These are phyloP conservation scores for Synergus umbraculus DNA, from an alignment of 2,888 invertebrate genomes.

Conservation along the genomic window DNA sequence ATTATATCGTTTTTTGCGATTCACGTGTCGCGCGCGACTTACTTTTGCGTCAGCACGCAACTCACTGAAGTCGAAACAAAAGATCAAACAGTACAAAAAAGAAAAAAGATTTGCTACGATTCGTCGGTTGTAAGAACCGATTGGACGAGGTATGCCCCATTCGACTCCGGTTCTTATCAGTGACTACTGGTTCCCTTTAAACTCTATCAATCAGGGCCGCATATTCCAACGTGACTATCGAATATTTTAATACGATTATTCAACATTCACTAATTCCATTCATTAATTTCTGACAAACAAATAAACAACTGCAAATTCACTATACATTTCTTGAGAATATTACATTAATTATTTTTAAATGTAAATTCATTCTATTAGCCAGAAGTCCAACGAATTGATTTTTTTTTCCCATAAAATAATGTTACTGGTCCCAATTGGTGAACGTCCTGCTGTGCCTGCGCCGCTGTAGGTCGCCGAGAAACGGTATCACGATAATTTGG, in stretches of 20 bases:
- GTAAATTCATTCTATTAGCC: not conserved
- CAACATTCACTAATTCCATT: too few relatives aligned
- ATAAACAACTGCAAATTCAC: too few relatives aligned
- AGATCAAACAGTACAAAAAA: not conserved
- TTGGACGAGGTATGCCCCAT: conserved; percentile 19
- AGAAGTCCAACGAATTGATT: not conserved
- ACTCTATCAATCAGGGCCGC: conserved; percentile 9
- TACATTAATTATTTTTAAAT: not conserved
- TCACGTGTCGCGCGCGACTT: conserved; percentile 7
- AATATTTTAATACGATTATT: too few relatives aligned
- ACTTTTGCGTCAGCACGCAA: conserved; percentile 19
- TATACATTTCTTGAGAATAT: not conserved
- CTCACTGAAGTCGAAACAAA: conserved; percentile 19
- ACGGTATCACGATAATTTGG: not conserved
- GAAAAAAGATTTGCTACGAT: conserved; percentile 2
- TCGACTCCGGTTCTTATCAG: conserved; percentile 18
- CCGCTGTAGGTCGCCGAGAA: not conserved
- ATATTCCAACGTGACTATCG: not conserved
- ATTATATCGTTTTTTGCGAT: conserved; percentile 3
- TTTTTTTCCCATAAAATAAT: not conserved
- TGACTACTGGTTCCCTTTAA: not conserved
- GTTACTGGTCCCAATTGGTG: not conserved
- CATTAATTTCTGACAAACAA: too few relatives aligned
- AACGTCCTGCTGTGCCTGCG: not conserved
- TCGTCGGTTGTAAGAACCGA: conserved; percentile 1